Base-by-base conservation (phyloP, 2,797 vertebrate genomes). In the Semotilus atromaculatus region DNA sequence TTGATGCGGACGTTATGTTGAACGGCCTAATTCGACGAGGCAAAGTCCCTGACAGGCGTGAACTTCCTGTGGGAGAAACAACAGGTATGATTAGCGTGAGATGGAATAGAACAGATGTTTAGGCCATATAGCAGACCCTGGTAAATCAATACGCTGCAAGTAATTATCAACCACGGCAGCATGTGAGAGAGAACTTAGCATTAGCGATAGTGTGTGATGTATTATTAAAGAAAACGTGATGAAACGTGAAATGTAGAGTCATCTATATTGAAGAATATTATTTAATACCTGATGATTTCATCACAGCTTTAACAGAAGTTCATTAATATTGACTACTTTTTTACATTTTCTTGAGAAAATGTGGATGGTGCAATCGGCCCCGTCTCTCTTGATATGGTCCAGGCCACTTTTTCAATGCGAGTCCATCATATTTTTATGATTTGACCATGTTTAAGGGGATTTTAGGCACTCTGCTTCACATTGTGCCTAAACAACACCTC, bases 1-100 rank as follows among this genome's bases (percentile, higher is more conserved):
- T 82, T 82, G 82, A 87, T 87, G 83, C 38, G 74, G 72, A 58
- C 60, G 16, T 80, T 64, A 82, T 43, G 48, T 82, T n/a, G 34
- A 68, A 76, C 19, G 45, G 29, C 23, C 21, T 71, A 53, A 85
- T 64, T 67, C 45, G 23, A 64, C 29, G 3, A 75, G 86, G 51
- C 77, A 36, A 58, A 70, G 58, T 67, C 40, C 29, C 72, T 45
- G 78, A 71, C 48, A 67, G 66, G 23, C 21, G 3, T 29, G 13
- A 48, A 81, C 48, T 55, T 53, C 43, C 67, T 31, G 58, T 48
- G 70, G 55, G 55, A 75, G 38, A 64, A 40, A 80, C 58, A 53
- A 53, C 29, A 66, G 81, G 70, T 38, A 38, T 66, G 71, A 83
- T 83, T 66, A 83, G 60, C 19, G 3, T 66, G 71, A 85, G 75